These are phyloP conservation scores for Sebastiscus albofasciatus DNA, from an alignment of 2,797 vertebrate species.

Conservation along the genomic window DNA sequence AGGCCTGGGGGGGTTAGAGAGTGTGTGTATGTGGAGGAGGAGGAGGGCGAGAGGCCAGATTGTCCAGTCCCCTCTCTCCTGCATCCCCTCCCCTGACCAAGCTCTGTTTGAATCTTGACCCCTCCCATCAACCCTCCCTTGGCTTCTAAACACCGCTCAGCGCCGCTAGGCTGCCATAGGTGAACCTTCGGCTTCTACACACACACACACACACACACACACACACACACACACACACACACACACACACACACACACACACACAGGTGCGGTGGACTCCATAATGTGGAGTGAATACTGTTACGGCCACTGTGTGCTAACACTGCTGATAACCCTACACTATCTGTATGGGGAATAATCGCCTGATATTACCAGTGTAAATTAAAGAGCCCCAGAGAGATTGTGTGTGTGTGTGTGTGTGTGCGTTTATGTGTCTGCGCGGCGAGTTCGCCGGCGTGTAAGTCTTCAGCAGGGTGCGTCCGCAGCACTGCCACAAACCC, in stretches of 20 bases:
- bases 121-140: slow-evolving; percentile 65
- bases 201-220: slow-evolving; percentile 23
- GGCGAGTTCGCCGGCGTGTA: slow-evolving; percentile 41
- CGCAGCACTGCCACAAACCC: slow-evolving; percentile 73
- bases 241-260: slow-evolving; percentile 21
- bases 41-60: slow-evolving; percentile 70
- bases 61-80: slow-evolving; percentile 71
- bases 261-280: slow-evolving; percentile 45
- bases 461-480: slow-evolving; percentile 60
- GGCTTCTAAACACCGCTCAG: slow-evolving; percentile 70
- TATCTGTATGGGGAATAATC: slow-evolving; percentile 78
- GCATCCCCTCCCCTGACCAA: slow-evolving; percentile 71
- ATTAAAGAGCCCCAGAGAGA: slow-evolving; percentile 76
- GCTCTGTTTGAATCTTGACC: slow-evolving; percentile 79
- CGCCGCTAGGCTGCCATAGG: slow-evolving; percentile 50
- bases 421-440: slow-evolving; percentile 17
- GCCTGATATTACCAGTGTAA: slow-evolving; percentile 77
- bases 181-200: slow-evolving; percentile 49
- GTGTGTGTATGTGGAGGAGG: slow-evolving; percentile 23
- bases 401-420: slow-evolving; percentile 15
- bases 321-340: slow-evolving; percentile 69
- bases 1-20: slow-evolving; percentile 61
- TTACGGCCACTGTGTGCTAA: slow-evolving; percentile 55
- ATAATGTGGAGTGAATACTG: slow-evolving; percentile 66
- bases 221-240: slow-evolving; percentile 29